phyloP scores from a whole-genome alignment of 2,113 vertebrate species.

The Gopherus evgoodei region DNA sequence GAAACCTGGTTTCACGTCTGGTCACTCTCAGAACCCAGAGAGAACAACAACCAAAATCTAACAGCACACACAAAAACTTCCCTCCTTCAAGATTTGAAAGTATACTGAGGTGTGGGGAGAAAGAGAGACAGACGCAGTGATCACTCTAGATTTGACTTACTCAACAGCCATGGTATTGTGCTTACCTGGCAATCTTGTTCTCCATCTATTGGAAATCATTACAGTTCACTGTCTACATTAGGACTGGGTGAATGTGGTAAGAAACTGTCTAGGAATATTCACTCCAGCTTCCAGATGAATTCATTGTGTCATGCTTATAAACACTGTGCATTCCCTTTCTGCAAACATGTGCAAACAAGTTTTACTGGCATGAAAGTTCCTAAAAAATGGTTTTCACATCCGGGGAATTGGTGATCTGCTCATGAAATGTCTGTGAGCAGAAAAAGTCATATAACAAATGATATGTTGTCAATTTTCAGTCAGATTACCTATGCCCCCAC shows the following conservation, averaged over 20 bases:
- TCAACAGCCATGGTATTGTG: background rate
- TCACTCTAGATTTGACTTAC: background rate
- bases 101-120: background rate
- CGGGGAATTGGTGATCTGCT: background rate
- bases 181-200: background rate
- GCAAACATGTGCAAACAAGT: background rate
- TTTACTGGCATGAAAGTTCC: background rate
- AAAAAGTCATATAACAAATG: background rate
- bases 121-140: background rate
- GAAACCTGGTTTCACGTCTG: too few species aligned
- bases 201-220: background rate
- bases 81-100: too few species aligned
- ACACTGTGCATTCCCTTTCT: background rate
- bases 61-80: too few species aligned
- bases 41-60: too few species aligned
- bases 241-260: background rate
- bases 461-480: background rate
- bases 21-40: too few species aligned
- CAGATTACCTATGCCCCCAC: background rate
- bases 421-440: background rate
- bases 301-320: background rate
- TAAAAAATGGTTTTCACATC: background rate
- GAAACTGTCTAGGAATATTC: background rate
- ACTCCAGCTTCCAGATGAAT: background rate
- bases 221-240: background rate